Evolutionary conservation across 2,888 invertebrate species (phyloP).

Genomic region (Chloroclysta siterata): DNA sequence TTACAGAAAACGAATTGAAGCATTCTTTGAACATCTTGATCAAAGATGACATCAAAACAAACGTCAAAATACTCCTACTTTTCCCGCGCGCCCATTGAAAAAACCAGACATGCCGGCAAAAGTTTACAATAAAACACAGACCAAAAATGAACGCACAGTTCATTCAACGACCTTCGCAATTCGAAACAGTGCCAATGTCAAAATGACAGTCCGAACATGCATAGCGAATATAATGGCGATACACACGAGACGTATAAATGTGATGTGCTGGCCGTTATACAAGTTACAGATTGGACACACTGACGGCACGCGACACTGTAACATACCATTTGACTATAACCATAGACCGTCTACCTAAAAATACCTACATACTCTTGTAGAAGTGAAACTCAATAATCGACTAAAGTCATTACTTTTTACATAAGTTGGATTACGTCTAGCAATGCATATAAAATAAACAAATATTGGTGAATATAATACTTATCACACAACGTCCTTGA

Average conservation of each 20-base stretch:
- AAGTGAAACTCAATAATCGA: constrained; percentile 13
- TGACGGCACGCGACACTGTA: constrained; percentile 62
- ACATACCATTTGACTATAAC: constrained; percentile 9
- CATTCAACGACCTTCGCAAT: constrained; percentile 49
- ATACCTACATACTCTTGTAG: not conserved
- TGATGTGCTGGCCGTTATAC: constrained; percentile 56
- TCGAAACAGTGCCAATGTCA: constrained; percentile 61
- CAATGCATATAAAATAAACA: too few relatives aligned
- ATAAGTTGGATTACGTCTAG: too few relatives aligned
- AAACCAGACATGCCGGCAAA: not conserved
- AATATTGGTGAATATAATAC: too few relatives aligned
- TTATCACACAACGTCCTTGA: too few relatives aligned
- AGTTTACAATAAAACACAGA: not conserved
- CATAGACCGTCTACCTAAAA: not conserved
- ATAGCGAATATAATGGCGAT: constrained; percentile 61
- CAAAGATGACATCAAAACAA: too few relatives aligned
- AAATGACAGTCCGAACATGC: constrained; percentile 50
- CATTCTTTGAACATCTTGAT: too few relatives aligned
- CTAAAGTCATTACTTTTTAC: too few relatives aligned
- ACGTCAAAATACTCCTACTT: too few relatives aligned
- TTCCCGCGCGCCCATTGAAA: not conserved
- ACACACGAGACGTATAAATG: constrained; percentile 57
- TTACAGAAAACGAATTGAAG: too few relatives aligned
- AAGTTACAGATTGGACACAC: constrained; percentile 68
- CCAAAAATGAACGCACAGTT: constrained; percentile 22